Conservation (phyloP, 2,797 vertebrate genomes). For the Adelosebastes latens region DNA sequence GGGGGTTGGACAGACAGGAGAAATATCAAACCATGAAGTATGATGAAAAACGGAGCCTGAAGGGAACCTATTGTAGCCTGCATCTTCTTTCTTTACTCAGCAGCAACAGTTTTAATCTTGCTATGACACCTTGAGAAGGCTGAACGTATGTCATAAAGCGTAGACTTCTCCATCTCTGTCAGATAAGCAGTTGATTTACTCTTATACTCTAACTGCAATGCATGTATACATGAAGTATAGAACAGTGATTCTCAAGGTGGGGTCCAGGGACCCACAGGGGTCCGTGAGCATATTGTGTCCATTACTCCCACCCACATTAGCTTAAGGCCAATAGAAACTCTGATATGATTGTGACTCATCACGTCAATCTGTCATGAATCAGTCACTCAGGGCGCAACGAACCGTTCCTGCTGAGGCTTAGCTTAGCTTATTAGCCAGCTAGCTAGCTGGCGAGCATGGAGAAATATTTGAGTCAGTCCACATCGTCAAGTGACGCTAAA, state of each 20-base stretch:
- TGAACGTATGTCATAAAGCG: not conserved
- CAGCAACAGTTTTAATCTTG: slow-evolving; percentile 20
- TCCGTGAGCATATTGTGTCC: too few species aligned
- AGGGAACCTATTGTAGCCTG: not conserved
- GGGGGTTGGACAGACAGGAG: not conserved
- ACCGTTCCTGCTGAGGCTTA: too few species aligned
- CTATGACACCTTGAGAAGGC: not conserved
- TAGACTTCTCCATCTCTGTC: not conserved
- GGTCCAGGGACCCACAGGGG: too few species aligned
- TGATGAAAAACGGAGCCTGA: not conserved
- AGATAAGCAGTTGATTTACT: not conserved
- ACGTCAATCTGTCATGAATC: too few species aligned
- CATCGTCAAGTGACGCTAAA: too few species aligned
- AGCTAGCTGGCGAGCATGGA: too few species aligned
- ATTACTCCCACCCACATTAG: too few species aligned
- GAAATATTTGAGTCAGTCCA: accelerated
- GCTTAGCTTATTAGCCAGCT: too few species aligned
- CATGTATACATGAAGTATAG: not conserved
- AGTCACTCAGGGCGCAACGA: too few species aligned
- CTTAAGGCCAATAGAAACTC: too few species aligned
- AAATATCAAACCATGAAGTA: not conserved
- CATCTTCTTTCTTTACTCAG: not conserved
- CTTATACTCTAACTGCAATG: not conserved
- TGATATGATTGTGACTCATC: too few species aligned
- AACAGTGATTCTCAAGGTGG: too few species aligned